These are phyloP conservation scores for Vandiemenella viatica DNA, from an alignment of 2,888 invertebrate species.

Conservation along the genomic window DNA sequence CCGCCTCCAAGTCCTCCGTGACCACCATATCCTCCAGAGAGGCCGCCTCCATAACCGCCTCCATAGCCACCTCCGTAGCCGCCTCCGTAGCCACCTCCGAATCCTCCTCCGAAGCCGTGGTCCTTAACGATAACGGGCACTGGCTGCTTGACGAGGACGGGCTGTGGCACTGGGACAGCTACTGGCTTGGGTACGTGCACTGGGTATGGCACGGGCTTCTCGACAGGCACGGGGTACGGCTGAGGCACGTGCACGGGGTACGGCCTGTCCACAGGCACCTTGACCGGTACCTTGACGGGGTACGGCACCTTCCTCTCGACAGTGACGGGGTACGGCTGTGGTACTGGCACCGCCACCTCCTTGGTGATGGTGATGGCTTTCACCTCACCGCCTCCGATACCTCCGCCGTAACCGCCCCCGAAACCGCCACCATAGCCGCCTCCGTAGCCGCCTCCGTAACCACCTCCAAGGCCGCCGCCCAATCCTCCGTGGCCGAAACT, in stretches of 20 bases:
- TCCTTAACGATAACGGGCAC: not conserved
- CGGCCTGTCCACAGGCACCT: conserved; percentile 28
- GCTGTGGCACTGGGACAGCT: not conserved
- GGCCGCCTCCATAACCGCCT: no score
- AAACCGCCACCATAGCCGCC: not conserved
- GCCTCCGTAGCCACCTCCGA: no score
- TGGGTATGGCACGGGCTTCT: conserved; percentile 12
- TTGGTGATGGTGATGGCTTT: conserved; percentile 13
- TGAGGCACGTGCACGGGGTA: conserved; percentile 3
- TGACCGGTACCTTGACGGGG: conserved; percentile 34
- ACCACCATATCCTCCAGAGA: conserved; percentile 10
- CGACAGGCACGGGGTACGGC: not conserved
- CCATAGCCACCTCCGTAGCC: no score
- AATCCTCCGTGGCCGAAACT: not conserved
- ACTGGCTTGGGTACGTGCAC: not conserved
- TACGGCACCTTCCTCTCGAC: conserved; percentile 26
- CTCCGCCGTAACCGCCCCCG: conserved; percentile 4
- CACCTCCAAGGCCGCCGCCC: not conserved
- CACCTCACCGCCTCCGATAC: conserved; percentile 5
- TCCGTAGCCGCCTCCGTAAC: no score
- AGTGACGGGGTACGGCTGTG: conserved; percentile 27
- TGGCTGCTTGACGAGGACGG: not conserved
- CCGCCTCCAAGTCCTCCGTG: no score
- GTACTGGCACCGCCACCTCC: conserved; percentile 19
- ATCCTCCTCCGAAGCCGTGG: not conserved